Percentiles rank a stretch among this genome's conserved stretches.
These are phyloP conservation scores for Rotaria magnacalcarata DNA, from an alignment of 2,888 invertebrate species.

Conservation along the genomic window DNA sequence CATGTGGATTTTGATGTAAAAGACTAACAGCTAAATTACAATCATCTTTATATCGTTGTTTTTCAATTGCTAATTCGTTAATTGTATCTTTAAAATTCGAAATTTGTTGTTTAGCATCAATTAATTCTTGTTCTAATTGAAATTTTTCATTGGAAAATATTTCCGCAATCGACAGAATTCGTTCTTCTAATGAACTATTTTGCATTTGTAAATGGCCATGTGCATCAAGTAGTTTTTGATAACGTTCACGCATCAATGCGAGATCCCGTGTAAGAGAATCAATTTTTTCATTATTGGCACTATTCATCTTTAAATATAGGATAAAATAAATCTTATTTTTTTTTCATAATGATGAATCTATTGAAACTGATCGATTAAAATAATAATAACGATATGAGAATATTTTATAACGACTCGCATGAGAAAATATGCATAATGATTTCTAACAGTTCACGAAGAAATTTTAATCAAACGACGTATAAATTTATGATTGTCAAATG, in stretches of 20 bases:
- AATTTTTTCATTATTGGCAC: background rate
- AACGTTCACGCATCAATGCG: background rate
- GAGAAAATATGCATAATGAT: too few relatives aligned
- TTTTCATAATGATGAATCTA: too few relatives aligned
- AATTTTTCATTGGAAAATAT: background rate
- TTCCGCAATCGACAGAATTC: background rate
- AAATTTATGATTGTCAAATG: too few relatives aligned
- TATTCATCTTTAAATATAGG: too few relatives aligned
- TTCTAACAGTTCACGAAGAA: too few relatives aligned
- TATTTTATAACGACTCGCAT: too few relatives aligned
- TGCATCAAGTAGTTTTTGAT: background rate
- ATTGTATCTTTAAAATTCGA: background rate
- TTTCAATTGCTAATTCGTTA: background rate
- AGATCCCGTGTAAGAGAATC: background rate
- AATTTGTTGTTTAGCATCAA: background rate
- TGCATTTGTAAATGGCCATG: background rate
- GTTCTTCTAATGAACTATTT: slow-evolving; percentile 3
- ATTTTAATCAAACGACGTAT: too few relatives aligned
- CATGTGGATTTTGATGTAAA: slow-evolving; percentile 15
- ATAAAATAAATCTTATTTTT: too few relatives aligned
- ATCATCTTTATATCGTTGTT: slow-evolving; percentile 30
- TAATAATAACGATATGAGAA: too few relatives aligned
- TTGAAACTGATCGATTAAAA: too few relatives aligned
- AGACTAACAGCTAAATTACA: slow-evolving; percentile 29
- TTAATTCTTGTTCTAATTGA: slow-evolving; percentile 20